These are phyloP conservation scores for Coracopsis vasa DNA, from an alignment of 2,113 vertebrate genomes.

Conservation along the genomic window DNA sequence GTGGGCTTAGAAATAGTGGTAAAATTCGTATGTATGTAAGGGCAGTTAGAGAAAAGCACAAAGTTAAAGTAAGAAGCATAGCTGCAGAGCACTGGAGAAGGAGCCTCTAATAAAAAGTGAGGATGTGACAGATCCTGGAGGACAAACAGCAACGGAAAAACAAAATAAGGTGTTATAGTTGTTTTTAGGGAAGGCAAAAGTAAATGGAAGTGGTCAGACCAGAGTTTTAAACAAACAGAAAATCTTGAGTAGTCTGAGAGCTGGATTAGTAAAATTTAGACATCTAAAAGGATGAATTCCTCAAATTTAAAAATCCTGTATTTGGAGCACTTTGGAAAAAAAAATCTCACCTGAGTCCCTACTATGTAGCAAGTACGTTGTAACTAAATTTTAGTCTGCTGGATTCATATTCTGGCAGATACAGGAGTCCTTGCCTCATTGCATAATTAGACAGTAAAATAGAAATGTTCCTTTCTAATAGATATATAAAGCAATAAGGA, in stretches of 20 bases:
- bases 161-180: background rate
- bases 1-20: background rate
- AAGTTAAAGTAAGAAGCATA: background rate
- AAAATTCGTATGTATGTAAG: background rate
- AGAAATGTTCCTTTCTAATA: conserved; percentile 39
- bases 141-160: background rate
- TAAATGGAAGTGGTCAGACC: background rate
- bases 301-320: background rate
- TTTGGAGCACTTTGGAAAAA: background rate
- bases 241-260: background rate
- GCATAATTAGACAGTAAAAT: conserved; percentile 28
- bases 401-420: conserved; percentile 3
- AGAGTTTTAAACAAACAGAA: background rate
- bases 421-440: background rate
- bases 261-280: background rate
- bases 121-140: background rate
- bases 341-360: background rate
- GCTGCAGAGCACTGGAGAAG: background rate
- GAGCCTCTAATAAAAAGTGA: background rate
- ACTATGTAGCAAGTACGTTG: background rate
- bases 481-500: conserved; percentile 1
- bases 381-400: conserved; percentile 32
- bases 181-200: background rate
- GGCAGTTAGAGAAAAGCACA: background rate
- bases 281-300: background rate